Evolutionary conservation across 2,797 vertebrate species (phyloP).

Genomic region (Hapalemur alaotrensis): DNA sequence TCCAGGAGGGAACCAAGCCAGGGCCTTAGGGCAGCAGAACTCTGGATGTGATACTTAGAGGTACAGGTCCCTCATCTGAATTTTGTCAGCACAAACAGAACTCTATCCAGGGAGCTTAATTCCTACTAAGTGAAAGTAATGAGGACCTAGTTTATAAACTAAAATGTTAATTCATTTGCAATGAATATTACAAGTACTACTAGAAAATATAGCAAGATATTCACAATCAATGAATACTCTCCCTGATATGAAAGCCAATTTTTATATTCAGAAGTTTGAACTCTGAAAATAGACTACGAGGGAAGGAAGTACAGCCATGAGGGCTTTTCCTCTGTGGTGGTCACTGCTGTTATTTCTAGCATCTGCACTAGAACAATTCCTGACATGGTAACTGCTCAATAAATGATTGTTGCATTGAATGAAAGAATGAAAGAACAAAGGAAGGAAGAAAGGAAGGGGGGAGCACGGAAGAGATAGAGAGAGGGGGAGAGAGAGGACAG

Average conservation of each 20-base stretch:
- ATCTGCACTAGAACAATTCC: not conserved
- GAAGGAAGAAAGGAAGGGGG: not conserved
- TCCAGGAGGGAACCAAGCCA: not conserved
- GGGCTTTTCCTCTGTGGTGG: not conserved
- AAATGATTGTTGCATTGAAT: not conserved
- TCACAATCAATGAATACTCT: not conserved
- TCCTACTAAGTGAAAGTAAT: not conserved
- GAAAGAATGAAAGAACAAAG: not conserved
- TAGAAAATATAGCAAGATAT: not conserved
- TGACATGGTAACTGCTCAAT: not conserved
- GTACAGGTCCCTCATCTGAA: not conserved
- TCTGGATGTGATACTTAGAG: not conserved
- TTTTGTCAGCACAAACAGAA: not conserved
- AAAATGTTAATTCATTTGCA: not conserved
- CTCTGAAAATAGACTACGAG: not conserved
- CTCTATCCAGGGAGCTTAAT: not conserved
- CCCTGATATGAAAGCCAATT: not conserved
- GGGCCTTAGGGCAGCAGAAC: not conserved
- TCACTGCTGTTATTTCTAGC: not conserved
- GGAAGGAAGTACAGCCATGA: not conserved
- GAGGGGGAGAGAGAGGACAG: not conserved
- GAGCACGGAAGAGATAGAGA: not conserved
- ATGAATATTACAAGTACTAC: not conserved
- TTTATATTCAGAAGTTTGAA: not conserved
- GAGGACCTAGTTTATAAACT: not conserved